Conservation (phyloP, 2,113 vertebrate species). For the Nerophis ophidion region DNA sequence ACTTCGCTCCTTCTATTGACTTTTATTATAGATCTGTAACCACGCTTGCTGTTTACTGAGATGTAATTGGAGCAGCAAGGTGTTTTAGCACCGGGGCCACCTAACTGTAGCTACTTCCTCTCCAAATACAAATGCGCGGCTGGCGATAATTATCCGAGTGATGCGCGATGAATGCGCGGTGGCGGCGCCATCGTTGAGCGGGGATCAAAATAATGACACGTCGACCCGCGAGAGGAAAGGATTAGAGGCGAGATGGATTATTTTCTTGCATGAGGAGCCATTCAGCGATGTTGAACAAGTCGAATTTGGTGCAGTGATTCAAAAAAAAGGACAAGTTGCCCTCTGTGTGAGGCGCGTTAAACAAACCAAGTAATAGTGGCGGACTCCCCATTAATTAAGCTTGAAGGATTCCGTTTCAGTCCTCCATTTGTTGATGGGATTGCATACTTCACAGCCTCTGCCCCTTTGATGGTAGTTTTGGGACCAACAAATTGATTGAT, state of each 20-base stretch:
- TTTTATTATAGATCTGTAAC: slow-evolving; percentile 62
- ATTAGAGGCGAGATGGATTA: slow-evolving; percentile 69
- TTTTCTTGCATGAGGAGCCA: slow-evolving; percentile 69
- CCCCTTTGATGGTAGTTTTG: slow-evolving; percentile 71
- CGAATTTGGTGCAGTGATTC: slow-evolving; percentile 68
- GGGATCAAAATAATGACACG: slow-evolving; percentile 73
- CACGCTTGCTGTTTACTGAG: slow-evolving; percentile 61
- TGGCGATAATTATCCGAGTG: slow-evolving; percentile 59
- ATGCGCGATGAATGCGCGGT: slow-evolving; percentile 54
- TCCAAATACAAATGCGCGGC: slow-evolving; percentile 62
- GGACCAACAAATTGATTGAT: slow-evolving; percentile 75
- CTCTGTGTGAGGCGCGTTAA: slow-evolving; percentile 72
- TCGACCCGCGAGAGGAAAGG: slow-evolving; percentile 64
- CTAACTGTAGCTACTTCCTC: slow-evolving; percentile 58
- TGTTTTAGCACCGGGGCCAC: slow-evolving; percentile 28
- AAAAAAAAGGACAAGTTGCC: slow-evolving; percentile 73
- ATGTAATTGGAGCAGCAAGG: slow-evolving; percentile 60
- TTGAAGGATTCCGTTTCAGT: slow-evolving; percentile 68
- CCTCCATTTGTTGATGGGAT: slow-evolving; percentile 71
- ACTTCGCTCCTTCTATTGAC: slow-evolving; percentile 54
- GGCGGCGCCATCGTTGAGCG: slow-evolving; percentile 44
- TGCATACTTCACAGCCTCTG: slow-evolving; percentile 74
- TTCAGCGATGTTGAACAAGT: slow-evolving; percentile 72
- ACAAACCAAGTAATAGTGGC: slow-evolving; percentile 76
- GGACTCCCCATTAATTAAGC: slow-evolving; percentile 75